phyloP scores from a whole-genome alignment of 2,888 invertebrate species.

The Elgonia sp. region DNA sequence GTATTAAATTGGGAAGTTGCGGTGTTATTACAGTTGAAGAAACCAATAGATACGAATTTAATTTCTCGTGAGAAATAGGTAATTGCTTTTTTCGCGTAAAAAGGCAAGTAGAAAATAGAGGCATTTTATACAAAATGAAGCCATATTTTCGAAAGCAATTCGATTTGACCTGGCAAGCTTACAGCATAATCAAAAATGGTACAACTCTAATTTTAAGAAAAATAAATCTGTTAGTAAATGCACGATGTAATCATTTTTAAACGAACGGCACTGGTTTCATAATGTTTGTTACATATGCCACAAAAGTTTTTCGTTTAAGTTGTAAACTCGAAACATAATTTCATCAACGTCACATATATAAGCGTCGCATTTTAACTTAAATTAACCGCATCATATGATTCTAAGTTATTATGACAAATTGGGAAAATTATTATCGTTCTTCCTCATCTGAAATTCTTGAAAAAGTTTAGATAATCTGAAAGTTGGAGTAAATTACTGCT shows the following conservation, averaged over 20 bases:
- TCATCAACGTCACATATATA: slow-evolving; percentile 3
- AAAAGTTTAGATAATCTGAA: too few species aligned
- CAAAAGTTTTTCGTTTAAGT: not conserved
- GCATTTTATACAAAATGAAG: not conserved
- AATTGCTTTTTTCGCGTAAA: slow-evolving; percentile 22
- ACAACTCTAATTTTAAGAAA: too few species aligned
- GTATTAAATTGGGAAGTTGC: slow-evolving; percentile 24
- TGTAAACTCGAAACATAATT: not conserved
- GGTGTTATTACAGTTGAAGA: slow-evolving; percentile 21
- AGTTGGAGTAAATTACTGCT: too few species aligned
- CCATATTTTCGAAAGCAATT: too few species aligned
- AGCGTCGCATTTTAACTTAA: not conserved
- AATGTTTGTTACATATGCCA: slow-evolving; percentile 4
- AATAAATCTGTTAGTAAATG: not conserved
- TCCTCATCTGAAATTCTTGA: too few species aligned
- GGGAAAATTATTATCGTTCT: too few species aligned
- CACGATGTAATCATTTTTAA: not conserved
- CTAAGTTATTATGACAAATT: too few species aligned
- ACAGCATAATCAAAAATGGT: too few species aligned
- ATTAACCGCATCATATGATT: too few species aligned
- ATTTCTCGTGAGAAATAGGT: slow-evolving; percentile 21
- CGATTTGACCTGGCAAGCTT: too few species aligned
- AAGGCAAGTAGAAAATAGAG: not conserved
- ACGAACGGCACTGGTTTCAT: slow-evolving; percentile 1
- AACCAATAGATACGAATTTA: slow-evolving; percentile 27